Evolutionary conservation across 2,797 vertebrate species (phyloP).

Genomic region (Gymnoscopelus microlampas): DNA sequence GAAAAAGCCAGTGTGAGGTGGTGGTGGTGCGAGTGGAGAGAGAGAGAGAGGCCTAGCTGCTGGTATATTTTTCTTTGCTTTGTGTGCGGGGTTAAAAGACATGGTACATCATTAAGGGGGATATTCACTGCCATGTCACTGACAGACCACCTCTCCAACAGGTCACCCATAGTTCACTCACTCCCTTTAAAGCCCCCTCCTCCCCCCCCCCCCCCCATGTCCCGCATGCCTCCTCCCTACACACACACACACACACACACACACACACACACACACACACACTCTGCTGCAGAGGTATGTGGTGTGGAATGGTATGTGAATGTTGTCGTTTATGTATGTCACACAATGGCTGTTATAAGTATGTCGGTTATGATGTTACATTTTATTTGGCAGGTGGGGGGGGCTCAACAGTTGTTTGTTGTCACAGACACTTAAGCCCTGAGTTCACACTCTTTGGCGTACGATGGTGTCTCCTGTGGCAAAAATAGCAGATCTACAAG

Average conservation of each 20-base stretch:
- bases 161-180: conserved; percentile 78
- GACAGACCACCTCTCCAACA: conserved; percentile 62
- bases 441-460: too few species aligned
- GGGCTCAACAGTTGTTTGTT: too few species aligned
- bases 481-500: too few species aligned
- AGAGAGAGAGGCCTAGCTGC: too few species aligned
- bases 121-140: conserved; percentile 72
- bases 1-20: too few species aligned
- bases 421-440: too few species aligned
- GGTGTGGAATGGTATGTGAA: not conserved
- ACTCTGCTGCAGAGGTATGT: too few species aligned
- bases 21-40: too few species aligned
- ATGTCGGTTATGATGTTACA: not conserved
- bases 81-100: conserved; percentile 72
- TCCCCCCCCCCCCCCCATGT: conserved; percentile 8
- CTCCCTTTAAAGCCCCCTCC: conserved; percentile 22
- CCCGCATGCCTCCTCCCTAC: conserved; percentile 3
- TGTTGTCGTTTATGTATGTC: not conserved
- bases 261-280: conserved; percentile 1
- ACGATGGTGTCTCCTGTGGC: too few species aligned
- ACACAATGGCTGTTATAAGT: not conserved
- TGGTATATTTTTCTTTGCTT: conserved; percentile 65
- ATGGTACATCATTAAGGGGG: conserved; percentile 73
- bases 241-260: conserved; percentile 30
- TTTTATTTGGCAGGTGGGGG: not conserved